phyloP scores from a whole-genome alignment of 2,888 invertebrate species.

The Herminia tarsipennalis region DNA sequence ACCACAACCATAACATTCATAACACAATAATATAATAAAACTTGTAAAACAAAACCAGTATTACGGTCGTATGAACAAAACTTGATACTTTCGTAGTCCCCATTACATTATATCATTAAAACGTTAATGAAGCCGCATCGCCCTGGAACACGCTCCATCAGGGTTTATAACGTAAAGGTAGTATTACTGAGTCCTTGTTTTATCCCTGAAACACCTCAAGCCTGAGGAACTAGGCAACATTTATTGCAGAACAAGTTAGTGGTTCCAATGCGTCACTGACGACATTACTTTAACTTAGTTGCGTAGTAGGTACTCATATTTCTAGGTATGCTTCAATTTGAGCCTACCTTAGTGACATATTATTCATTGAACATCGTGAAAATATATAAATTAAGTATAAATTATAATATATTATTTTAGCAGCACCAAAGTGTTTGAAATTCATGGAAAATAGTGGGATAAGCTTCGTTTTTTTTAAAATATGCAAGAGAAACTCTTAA shows the following conservation, averaged over 20 bases:
- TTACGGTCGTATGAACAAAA: constrained; percentile 15
- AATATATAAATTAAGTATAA: too few relatives aligned
- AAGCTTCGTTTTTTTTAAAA: too few relatives aligned
- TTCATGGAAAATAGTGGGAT: too few relatives aligned
- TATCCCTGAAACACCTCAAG: background rate
- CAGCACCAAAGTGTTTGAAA: too few relatives aligned
- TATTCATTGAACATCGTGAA: too few relatives aligned
- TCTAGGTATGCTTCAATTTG: too few relatives aligned
- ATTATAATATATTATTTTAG: too few relatives aligned
- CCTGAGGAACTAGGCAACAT: background rate
- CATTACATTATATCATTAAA: constrained; percentile 40
- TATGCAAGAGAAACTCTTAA: too few relatives aligned
- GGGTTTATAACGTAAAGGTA: constrained; percentile 3
- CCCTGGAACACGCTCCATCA: constrained; percentile 5
- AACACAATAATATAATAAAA: constrained; percentile 1
- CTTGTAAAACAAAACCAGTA: constrained; percentile 2
- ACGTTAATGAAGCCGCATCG: constrained; percentile 9
- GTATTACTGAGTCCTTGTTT: background rate
- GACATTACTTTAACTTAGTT: too few relatives aligned
- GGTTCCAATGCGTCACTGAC: background rate
- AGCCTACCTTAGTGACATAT: too few relatives aligned
- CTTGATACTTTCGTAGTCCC: constrained; percentile 38
- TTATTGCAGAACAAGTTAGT: background rate
- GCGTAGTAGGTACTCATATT: too few relatives aligned
- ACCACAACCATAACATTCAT: background rate